A percentile compares a stretch with the other conserved stretches of the same genome.
Conservation (phyloP, 2,113 vertebrate genomes). For the Hypanus sabinus region DNA sequence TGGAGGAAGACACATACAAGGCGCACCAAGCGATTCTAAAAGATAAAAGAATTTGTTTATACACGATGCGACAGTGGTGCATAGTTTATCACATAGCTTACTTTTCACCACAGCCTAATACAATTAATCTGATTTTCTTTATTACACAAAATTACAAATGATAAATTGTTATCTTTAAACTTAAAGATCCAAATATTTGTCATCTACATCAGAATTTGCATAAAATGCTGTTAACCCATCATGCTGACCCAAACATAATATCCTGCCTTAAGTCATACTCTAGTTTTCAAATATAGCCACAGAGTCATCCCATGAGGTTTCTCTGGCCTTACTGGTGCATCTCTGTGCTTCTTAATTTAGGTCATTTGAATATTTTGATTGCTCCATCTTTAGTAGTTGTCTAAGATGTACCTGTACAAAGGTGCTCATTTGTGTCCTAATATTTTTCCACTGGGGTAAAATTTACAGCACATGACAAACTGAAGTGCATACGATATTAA, state of each 20-base stretch:
- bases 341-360: not conserved
- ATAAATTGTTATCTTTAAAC: not conserved
- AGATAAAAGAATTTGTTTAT: slow-evolving; percentile 39
- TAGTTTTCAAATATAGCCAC: not conserved
- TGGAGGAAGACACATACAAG: slow-evolving; percentile 97
- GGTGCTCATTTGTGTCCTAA: not conserved
- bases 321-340: not conserved
- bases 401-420: not conserved
- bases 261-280: not conserved
- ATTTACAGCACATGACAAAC: too few relatives aligned
- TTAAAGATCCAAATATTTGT: not conserved
- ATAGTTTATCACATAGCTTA: not conserved
- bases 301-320: not conserved
- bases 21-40: slow-evolving; percentile 90
- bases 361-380: not conserved
- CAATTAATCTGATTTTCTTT: not conserved
- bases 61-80: too few relatives aligned
- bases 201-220: not conserved
- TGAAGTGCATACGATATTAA: too few relatives aligned
- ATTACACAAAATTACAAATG: not conserved
- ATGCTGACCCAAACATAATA: not conserved
- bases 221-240: not conserved
- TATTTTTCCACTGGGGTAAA: too few relatives aligned
- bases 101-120: not conserved
- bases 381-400: not conserved